A percentile compares a stretch with the other conserved stretches of the same genome.
Evolutionary conservation across 2,797 vertebrate genomes (phyloP).

Genomic region (Aphelocoma californica): DNA sequence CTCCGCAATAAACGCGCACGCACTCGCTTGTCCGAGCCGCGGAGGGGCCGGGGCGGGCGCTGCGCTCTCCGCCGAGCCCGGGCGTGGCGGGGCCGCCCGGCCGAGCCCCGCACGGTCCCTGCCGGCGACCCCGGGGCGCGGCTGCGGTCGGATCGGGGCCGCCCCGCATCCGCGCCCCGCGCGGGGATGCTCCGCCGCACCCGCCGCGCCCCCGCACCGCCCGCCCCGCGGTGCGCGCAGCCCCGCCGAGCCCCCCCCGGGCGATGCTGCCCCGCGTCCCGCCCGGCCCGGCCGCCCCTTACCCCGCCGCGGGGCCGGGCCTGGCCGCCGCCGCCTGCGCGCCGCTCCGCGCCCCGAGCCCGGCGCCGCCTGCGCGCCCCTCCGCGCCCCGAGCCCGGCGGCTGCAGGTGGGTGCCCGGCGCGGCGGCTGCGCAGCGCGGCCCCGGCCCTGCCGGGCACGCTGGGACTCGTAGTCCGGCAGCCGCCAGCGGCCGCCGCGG

Average conservation of each 20-base stretch:
- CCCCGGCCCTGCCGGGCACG: conserved; percentile 59
- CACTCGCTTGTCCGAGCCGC: neutral
- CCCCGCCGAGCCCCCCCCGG: neutral
- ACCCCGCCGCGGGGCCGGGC: neutral
- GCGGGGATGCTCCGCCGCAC: neutral
- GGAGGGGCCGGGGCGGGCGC: neutral
- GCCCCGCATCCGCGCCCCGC: neutral
- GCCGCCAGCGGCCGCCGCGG: neutral
- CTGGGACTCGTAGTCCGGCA: conserved; percentile 74
- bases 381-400: neutral
- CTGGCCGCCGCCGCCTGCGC: neutral
- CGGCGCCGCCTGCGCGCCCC: neutral
- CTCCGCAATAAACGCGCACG: accelerated
- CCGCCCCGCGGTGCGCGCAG: neutral
- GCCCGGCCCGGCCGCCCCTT: neutral
- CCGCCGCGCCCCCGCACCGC: neutral
- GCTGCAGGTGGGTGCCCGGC: conserved; percentile 41
- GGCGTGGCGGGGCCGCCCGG: neutral
- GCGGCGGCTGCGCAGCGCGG: conserved; percentile 40
- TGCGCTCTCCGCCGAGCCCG: neutral
- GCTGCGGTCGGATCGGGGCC: neutral
- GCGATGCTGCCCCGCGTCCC: neutral
- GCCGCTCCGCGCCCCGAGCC: neutral
- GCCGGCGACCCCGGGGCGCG: neutral
- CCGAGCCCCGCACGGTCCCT: neutral